phyloP scores from a whole-genome alignment of 2,797 vertebrate species.

The Scolopax bukidnonensis region DNA sequence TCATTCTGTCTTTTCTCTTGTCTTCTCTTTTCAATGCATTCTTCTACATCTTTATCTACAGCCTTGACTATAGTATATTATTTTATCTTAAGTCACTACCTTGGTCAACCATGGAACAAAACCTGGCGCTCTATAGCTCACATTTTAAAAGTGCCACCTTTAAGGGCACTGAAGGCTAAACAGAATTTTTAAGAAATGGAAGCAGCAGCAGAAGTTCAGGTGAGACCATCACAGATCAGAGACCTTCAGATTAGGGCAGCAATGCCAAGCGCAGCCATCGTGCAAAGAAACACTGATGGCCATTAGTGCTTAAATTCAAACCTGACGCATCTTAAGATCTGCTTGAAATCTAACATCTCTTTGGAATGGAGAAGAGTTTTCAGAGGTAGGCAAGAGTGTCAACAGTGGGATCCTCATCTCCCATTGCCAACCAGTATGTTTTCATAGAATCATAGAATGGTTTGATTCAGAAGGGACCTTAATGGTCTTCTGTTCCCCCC shows the following conservation, averaged over 20 bases:
- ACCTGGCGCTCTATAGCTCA: not conserved
- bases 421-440: accelerated
- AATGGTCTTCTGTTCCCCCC: not conserved
- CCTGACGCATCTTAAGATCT: not conserved
- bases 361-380: not conserved
- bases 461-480: not conserved
- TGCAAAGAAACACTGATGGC: not conserved
- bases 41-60: not conserved
- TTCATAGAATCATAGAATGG: not conserved
- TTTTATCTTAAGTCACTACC: not conserved
- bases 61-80: not conserved
- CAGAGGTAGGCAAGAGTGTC: not conserved
- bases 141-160: not conserved
- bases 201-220: not conserved
- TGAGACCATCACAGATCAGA: not conserved
- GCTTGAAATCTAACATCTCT: not conserved
- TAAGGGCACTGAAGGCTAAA: not conserved
- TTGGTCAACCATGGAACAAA: not conserved
- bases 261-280: not conserved
- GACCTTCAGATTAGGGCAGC: not conserved
- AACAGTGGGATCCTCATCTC: not conserved
- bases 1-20: not conserved
- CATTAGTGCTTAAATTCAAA: not conserved
- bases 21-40: not conserved
- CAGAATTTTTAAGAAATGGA: not conserved